These are phyloP conservation scores for Gambusia yucatana DNA, from an alignment of 2,797 vertebrate species.

Conservation along the genomic window DNA sequence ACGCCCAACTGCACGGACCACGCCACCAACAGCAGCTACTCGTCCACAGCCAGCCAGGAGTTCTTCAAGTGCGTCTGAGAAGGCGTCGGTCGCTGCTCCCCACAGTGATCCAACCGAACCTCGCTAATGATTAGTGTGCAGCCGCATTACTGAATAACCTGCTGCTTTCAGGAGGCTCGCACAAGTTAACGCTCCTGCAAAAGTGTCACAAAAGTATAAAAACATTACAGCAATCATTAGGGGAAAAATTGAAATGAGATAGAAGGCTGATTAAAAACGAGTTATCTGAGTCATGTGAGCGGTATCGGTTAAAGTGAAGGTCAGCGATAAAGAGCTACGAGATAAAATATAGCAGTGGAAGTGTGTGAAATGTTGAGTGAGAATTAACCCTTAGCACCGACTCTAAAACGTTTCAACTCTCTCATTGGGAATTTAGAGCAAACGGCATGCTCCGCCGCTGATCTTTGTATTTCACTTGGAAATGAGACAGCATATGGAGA, in stretches of 20 bases:
- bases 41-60: slow-evolving; percentile 82
- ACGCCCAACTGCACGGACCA: slow-evolving; percentile 71
- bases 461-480: neutral
- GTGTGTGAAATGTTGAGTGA: neutral
- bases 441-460: neutral
- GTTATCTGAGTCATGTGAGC: slow-evolving; percentile 8
- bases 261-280: neutral
- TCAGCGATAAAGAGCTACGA: slow-evolving; percentile 21
- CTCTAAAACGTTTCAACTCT: neutral
- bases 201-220: neutral
- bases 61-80: slow-evolving; percentile 78
- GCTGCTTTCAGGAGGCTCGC: neutral
- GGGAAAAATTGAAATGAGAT: neutral
- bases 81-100: neutral
- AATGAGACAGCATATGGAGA: neutral
- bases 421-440: neutral
- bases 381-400: neutral
- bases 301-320: slow-evolving; percentile 18
- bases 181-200: neutral
- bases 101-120: neutral
- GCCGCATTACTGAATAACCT: slow-evolving; percentile 10
- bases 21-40: slow-evolving; percentile 63
- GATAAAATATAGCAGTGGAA: slow-evolving; percentile 1
- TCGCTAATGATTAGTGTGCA: neutral
- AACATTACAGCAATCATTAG: neutral